Evolutionary conservation across 1,140 invertebrate species (phyloP).

Genomic region (Drosophila triauraria): DNA sequence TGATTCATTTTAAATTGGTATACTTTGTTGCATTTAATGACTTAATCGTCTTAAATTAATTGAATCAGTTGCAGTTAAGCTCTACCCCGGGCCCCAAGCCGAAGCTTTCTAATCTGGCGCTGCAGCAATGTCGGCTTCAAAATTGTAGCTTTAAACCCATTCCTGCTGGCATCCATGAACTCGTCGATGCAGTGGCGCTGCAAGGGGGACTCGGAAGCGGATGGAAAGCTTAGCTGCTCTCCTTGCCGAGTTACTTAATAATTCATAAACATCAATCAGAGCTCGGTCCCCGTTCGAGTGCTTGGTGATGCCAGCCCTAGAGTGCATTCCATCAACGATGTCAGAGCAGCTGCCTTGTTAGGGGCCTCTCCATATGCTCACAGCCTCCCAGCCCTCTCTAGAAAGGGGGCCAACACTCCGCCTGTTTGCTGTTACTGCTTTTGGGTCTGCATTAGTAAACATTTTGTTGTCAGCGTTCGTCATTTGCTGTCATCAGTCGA

Average conservation of each 20-base stretch:
- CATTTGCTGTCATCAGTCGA: constrained; percentile 67
- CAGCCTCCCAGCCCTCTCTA: background rate
- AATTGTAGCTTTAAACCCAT: constrained; percentile 10
- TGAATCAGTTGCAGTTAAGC: constrained; percentile 7
- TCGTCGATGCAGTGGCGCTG: constrained; percentile 1
- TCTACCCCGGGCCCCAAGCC: background rate
- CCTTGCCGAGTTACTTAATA: constrained; percentile 60
- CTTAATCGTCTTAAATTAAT: constrained; percentile 7
- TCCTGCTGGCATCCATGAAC: constrained; percentile 20
- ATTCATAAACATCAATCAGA: constrained; percentile 78
- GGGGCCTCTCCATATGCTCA: constrained; percentile 19
- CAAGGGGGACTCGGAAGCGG: constrained; percentile 7
- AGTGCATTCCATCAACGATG: constrained; percentile 52
- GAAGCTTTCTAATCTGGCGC: constrained; percentile 4
- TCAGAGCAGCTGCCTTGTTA: constrained; percentile 43
- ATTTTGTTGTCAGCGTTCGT: constrained; percentile 76
- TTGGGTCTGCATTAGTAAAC: constrained; percentile 70
- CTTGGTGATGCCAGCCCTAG: constrained; percentile 10
- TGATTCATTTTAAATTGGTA: background rate
- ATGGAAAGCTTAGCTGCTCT: constrained; percentile 18
- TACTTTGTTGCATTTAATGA: background rate
- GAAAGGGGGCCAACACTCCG: constrained; percentile 37
- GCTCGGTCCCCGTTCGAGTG: constrained; percentile 23
- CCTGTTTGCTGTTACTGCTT: constrained; percentile 19
- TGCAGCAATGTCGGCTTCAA: constrained; percentile 8